These are phyloP conservation scores for Oryzias sinensis DNA, from an alignment of 2,797 vertebrate genomes.

Conservation along the genomic window DNA sequence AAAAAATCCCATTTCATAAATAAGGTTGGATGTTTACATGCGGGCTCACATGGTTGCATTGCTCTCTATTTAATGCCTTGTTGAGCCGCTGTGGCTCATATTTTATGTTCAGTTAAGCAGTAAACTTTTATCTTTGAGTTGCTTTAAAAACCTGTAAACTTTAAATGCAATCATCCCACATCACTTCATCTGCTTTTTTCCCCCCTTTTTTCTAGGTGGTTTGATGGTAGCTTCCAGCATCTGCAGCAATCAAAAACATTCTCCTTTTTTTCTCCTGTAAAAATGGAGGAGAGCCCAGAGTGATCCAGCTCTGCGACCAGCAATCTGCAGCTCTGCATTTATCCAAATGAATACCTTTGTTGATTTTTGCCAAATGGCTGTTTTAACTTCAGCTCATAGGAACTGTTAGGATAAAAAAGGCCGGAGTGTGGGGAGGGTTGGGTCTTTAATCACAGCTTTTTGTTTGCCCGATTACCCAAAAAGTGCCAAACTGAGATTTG, in stretches of 20 bases:
- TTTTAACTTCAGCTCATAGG: constrained; percentile 6
- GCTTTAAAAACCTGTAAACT: background rate
- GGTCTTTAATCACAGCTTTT: background rate
- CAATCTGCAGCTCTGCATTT: background rate
- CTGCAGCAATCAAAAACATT: background rate
- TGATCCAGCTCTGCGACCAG: background rate
- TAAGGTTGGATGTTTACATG: too few relatives aligned
- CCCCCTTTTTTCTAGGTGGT: background rate
- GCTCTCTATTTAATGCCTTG: too few relatives aligned
- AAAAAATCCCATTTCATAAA: too few relatives aligned
- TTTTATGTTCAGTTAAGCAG: too few relatives aligned
- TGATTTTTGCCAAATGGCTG: background rate
- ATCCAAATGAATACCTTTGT: background rate
- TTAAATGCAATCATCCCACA: too few relatives aligned
- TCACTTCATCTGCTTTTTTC: too few relatives aligned
- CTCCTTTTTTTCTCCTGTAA: too few relatives aligned
- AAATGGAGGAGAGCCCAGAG: background rate
- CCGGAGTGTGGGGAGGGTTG: background rate
- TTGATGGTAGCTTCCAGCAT: background rate
- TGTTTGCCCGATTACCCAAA: background rate
- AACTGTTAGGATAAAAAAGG: background rate
- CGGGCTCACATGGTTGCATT: too few relatives aligned
- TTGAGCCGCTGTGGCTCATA: too few relatives aligned
- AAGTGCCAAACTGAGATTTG: background rate
- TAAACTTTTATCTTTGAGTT: too few relatives aligned